These are phyloP conservation scores for Pseudochirops cupreus DNA, from an alignment of 2,797 vertebrate genomes.

Conservation along the genomic window DNA sequence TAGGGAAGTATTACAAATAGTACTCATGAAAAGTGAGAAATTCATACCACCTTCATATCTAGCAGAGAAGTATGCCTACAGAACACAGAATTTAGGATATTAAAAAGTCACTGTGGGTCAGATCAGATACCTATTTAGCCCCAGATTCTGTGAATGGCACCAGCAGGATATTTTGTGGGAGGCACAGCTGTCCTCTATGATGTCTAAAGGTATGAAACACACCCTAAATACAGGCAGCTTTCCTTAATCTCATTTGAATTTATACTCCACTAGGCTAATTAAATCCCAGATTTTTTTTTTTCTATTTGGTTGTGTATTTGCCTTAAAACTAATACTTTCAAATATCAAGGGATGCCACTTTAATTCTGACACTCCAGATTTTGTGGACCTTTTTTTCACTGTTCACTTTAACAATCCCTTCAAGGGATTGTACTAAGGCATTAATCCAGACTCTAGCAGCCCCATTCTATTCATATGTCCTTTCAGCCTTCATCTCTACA, in stretches of 20 bases:
- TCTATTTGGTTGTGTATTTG: slow-evolving; percentile 27
- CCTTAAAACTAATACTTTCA: slow-evolving; percentile 42
- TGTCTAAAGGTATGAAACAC: slow-evolving; percentile 25
- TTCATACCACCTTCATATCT: neutral
- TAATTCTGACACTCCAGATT: slow-evolving; percentile 15
- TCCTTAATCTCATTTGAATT: slow-evolving; percentile 19
- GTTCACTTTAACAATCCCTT: slow-evolving; percentile 32
- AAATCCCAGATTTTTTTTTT: neutral
- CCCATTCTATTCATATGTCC: slow-evolving; percentile 27
- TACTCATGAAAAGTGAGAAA: slow-evolving; percentile 36
- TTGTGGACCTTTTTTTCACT: slow-evolving; percentile 1
- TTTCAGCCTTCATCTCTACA: slow-evolving; percentile 27
- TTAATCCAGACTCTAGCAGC: too few species aligned
- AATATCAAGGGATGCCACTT: neutral
- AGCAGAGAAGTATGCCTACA: neutral
- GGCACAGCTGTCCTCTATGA: neutral
- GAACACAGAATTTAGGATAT: slow-evolving; percentile 29
- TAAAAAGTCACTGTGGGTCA: slow-evolving; percentile 18
- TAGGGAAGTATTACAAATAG: neutral
- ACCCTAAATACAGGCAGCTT: slow-evolving; percentile 11
- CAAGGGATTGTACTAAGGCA: neutral
- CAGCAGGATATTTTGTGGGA: slow-evolving; percentile 4
- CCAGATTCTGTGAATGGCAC: slow-evolving; percentile 43
- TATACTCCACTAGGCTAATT: slow-evolving; percentile 40
- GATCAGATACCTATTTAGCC: slow-evolving; percentile 33